phyloP scores from a whole-genome alignment of 2,113 vertebrate species.

The Dissostichus mawsoni region DNA sequence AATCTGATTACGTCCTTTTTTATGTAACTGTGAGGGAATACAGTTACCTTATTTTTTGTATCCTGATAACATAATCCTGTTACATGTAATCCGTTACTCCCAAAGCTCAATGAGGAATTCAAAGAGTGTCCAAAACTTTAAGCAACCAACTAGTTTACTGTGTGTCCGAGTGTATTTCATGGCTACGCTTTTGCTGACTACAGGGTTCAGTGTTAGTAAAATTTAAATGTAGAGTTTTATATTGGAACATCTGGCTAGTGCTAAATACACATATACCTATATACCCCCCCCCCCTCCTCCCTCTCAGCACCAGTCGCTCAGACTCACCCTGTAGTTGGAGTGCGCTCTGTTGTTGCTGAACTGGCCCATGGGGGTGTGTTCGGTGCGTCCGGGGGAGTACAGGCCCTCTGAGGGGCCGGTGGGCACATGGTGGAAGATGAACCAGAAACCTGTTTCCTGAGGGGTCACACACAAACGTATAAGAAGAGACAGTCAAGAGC shows the following conservation, averaged over 20 bases:
- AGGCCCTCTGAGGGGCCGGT: conserved; percentile 93
- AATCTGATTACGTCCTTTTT: too few relatives aligned
- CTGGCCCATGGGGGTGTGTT: conserved; percentile 92
- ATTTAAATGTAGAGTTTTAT: not conserved
- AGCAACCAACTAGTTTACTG: not conserved
- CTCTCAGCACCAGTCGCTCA: not conserved
- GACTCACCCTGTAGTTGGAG: conserved; percentile 96
- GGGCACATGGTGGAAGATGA: conserved; percentile 95
- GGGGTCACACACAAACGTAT: conserved; percentile 45
- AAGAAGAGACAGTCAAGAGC: not conserved
- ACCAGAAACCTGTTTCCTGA: conserved; percentile 98
- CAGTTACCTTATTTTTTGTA: too few relatives aligned
- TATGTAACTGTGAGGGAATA: too few relatives aligned
- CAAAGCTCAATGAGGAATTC: too few relatives aligned
- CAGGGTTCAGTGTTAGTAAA: not conserved
- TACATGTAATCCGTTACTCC: too few relatives aligned
- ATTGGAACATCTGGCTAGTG: not conserved
- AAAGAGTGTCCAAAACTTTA: not conserved
- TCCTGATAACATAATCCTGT: too few relatives aligned
- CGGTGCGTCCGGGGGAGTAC: conserved; percentile 92
- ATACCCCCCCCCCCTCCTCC: too few relatives aligned
- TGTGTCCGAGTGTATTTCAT: not conserved
- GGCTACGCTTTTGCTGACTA: not conserved
- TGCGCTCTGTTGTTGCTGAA: conserved; percentile 96
- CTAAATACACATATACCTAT: not conserved